phyloP scores from a whole-genome alignment of 2,113 vertebrate genomes.

The Eurypyga helias region DNA sequence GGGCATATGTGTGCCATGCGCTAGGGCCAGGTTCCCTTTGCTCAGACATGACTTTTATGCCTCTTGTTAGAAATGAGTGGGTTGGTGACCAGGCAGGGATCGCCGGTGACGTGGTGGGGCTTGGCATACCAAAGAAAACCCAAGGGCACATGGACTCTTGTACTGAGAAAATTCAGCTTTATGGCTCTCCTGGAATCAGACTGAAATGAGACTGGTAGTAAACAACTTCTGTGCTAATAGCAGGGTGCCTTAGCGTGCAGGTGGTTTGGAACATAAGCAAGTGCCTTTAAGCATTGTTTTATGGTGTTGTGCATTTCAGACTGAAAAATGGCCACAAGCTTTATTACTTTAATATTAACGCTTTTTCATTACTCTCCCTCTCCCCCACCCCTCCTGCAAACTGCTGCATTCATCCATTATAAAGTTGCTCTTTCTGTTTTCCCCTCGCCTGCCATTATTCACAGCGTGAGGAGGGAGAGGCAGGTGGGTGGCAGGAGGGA shows the following conservation, averaged over 20 bases:
- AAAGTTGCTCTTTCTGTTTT: neutral
- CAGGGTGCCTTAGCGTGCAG: slow-evolving; percentile 38
- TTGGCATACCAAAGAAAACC: neutral
- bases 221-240: slow-evolving; percentile 64
- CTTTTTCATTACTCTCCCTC: neutral
- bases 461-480: neutral
- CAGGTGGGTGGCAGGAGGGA: neutral
- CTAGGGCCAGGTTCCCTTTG: neutral
- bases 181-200: slow-evolving; percentile 14
- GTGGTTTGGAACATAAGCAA: slow-evolving; percentile 46
- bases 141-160: neutral
- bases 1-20: rapidly evolving
- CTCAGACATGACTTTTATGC: neutral
- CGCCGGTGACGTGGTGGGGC: neutral
- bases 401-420: slow-evolving; percentile 15
- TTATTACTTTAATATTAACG: slow-evolving; percentile 46
- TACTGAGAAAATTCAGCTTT: neutral
- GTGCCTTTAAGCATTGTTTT: slow-evolving; percentile 53
- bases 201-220: slow-evolving; percentile 42
- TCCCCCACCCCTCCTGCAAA: neutral
- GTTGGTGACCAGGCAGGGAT: neutral
- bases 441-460: neutral
- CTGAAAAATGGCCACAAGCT: slow-evolving; percentile 49
- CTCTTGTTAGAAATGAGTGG: neutral
- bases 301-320: neutral